Evolutionary conservation across 2,797 vertebrate species (phyloP), one percentile per base, ranked within the genome.

Genomic region (Hemibagrus guttatus): DNA sequence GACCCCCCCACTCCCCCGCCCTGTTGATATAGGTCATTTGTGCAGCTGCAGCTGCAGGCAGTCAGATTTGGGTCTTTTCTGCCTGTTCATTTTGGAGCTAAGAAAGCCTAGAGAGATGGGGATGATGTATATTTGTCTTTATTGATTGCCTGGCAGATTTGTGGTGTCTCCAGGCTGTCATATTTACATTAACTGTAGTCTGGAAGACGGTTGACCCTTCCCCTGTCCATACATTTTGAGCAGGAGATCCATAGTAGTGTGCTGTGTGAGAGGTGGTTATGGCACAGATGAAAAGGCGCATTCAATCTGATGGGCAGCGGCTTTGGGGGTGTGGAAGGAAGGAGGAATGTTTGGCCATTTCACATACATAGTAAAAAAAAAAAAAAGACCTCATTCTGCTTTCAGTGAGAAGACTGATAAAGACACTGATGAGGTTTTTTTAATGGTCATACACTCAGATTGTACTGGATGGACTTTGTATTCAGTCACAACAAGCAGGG

Each of bases 11-110:
- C 23, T 6, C 90, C 28, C 31, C 28, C 28, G 11, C 26, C 39
- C 46, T 83, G 93, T 92, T 93, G 92, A 96, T 95, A 94, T 95
- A 95, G 94, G 94, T 95, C 94, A 94, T 94, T 94, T 93, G 93
- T 94, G 95, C 93, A 93, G 91, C 89, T 94, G 91, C 85, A 91
- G 94, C 89, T 94, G 91, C 86, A 91, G 93, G 89, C 93, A 93
- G 94, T 94, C 93, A 94, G 93, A 95, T 95, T 94, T 94, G 90
- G 72, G 82, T 92, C 91, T 86, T 90, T 89, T 93, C 91, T 93
- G 93, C 89, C 28, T 84, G 84, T 72, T 61, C 28, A 31, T 86
- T 84, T 86, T 61, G 16, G 21, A 69, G 68, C 79, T 84, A 82
- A 79, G 76, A 63, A 28, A 56, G 46, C 54, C 68, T n/a, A 72